A percentile compares a stretch with the other conserved stretches of the same genome.
Evolutionary conservation across 2,113 vertebrate genomes (phyloP).

Genomic region (Capricornis sumatraensis): DNA sequence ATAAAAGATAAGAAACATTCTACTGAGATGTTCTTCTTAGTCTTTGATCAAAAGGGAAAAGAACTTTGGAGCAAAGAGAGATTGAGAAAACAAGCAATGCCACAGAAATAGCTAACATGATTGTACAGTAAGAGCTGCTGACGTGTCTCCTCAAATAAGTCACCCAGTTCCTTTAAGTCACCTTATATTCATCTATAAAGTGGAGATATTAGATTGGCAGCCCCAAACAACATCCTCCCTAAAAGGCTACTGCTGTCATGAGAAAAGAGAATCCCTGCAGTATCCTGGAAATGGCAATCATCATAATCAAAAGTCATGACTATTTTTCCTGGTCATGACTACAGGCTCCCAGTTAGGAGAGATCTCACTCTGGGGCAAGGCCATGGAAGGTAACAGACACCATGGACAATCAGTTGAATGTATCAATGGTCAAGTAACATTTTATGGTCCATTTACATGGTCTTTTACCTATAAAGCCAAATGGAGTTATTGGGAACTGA

Average conservation of each 20-base stretch:
- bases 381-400: neutral
- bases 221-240: neutral
- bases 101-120: neutral
- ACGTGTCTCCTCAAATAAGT: neutral
- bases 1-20: neutral
- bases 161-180: neutral
- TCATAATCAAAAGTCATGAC: neutral
- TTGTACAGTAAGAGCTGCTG: accelerated
- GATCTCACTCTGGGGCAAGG: neutral
- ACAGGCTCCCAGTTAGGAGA: neutral
- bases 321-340: neutral
- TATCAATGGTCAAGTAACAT: neutral
- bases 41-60: neutral
- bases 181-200: neutral
- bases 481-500: neutral
- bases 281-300: neutral
- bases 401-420: neutral
- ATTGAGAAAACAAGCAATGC: neutral
- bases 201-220: neutral
- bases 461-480: neutral
- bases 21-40: neutral
- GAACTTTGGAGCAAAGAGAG: too few relatives aligned
- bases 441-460: neutral
- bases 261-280: neutral
- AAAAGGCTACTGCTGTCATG: neutral